Evolutionary conservation across 2,797 vertebrate species (phyloP).

Genomic region (Poecile montanus): DNA sequence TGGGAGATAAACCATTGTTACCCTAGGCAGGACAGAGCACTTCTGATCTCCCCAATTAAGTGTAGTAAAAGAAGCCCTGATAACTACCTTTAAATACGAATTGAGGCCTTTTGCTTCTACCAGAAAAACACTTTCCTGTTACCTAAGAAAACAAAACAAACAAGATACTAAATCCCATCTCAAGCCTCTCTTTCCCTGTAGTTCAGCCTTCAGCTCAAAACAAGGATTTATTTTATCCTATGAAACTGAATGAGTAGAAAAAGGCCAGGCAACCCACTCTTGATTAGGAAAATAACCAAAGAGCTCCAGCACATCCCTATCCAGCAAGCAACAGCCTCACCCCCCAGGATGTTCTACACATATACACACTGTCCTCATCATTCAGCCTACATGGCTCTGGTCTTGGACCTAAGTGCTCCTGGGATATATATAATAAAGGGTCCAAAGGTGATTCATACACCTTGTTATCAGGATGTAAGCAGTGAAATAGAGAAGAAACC

Average conservation of each 20-base stretch:
- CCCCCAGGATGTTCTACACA: neutral
- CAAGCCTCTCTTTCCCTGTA: neutral
- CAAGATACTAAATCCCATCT: neutral
- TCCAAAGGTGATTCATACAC: accelerated
- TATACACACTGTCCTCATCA: neutral
- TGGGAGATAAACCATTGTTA: neutral
- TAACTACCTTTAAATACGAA: neutral
- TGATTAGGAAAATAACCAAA: neutral
- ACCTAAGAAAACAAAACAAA: neutral
- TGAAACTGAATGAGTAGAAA: neutral
- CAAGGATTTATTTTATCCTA: neutral
- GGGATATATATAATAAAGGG: neutral
- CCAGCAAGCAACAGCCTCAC: neutral
- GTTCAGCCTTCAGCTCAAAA: neutral
- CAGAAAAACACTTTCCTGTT: neutral
- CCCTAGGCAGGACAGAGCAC: neutral
- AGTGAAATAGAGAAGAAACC: neutral
- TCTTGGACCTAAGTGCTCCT: neutral
- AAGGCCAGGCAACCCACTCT: neutral
- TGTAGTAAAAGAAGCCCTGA: neutral
- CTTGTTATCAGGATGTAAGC: neutral
- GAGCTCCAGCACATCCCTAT: neutral
- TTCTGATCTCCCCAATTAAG: neutral
- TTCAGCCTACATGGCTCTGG: neutral
- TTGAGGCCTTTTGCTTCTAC: neutral